phyloP scores from a whole-genome alignment of 2,113 vertebrate genomes.

The Accipiter cooperii region DNA sequence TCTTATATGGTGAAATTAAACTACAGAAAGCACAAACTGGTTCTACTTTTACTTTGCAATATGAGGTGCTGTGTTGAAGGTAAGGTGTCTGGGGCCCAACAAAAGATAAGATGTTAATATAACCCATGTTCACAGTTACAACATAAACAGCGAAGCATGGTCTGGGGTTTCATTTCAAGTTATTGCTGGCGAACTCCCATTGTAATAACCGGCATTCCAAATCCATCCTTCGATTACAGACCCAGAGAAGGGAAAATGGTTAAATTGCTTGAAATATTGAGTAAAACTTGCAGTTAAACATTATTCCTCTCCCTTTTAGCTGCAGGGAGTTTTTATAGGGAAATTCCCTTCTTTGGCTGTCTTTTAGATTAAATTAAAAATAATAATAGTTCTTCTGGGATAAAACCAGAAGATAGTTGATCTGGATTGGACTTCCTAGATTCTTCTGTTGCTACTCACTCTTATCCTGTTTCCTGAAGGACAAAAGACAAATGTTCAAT shows the following conservation, averaged over 20 bases:
- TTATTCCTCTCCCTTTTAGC: neutral
- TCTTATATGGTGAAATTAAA: neutral
- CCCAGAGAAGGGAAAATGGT: neutral
- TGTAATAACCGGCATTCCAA: neutral
- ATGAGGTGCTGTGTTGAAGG: neutral
- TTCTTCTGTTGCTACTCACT: neutral
- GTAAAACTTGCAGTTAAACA: neutral
- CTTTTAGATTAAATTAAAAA: neutral
- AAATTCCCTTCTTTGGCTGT: neutral
- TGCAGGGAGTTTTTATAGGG: neutral
- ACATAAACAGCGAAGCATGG: neutral
- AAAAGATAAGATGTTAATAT: slow-evolving; percentile 8
- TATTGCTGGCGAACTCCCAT: neutral
- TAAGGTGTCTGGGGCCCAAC: neutral
- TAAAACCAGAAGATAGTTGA: neutral
- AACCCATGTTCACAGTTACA: neutral
- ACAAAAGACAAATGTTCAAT: neutral
- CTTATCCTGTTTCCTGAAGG: neutral
- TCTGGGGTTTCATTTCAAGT: slow-evolving; percentile 1
- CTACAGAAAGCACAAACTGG: neutral
- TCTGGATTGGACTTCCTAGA: neutral
- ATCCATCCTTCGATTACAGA: neutral
- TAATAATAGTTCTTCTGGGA: neutral
- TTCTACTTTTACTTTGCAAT: neutral
- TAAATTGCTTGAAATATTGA: neutral